phyloP scores from a whole-genome alignment of 1,140 invertebrate genomes.

The Lordiphosa stackelbergi region DNA sequence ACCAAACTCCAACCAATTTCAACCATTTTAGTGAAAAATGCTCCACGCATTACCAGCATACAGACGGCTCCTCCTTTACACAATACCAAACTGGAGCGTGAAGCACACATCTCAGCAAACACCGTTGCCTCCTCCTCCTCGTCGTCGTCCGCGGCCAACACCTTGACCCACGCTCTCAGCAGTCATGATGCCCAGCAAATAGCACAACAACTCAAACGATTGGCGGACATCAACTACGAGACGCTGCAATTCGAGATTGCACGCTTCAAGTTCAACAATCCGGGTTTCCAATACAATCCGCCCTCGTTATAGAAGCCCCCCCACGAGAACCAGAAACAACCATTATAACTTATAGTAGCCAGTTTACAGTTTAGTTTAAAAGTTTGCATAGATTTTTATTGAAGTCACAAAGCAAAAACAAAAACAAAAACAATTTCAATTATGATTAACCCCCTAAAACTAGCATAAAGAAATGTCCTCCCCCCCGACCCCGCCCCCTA shows the following conservation, averaged over 20 bases:
- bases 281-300: slow-evolving; percentile 68
- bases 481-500: background rate
- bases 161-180: slow-evolving; percentile 36
- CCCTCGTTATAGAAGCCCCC: slow-evolving; percentile 54
- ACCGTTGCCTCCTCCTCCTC: slow-evolving; percentile 7
- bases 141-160: slow-evolving; percentile 14
- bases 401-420: slow-evolving; percentile 4
- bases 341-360: slow-evolving; percentile 63
- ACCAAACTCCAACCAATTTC: too few species aligned
- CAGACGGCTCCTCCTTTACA: slow-evolving; percentile 57
- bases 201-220: slow-evolving; percentile 63
- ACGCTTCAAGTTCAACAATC: slow-evolving; percentile 75
- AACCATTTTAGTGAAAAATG: slow-evolving; percentile 60
- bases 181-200: slow-evolving; percentile 63
- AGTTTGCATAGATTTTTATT: slow-evolving; percentile 44
- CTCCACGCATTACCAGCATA: slow-evolving; percentile 53
- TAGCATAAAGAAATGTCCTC: too few species aligned
- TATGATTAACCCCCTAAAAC: slow-evolving; percentile 7
- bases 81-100: slow-evolving; percentile 47
- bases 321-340: slow-evolving; percentile 3
- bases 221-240: slow-evolving; percentile 73
- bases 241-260: slow-evolving; percentile 73
- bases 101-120: slow-evolving; percentile 8
- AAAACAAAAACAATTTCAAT: slow-evolving; percentile 5
- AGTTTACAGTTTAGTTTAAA: slow-evolving; percentile 70